Percentiles rank a stretch among this genome's conserved stretches.
Conservation (phyloP, 2,888 invertebrate species). For the Vanessa cardui region DNA sequence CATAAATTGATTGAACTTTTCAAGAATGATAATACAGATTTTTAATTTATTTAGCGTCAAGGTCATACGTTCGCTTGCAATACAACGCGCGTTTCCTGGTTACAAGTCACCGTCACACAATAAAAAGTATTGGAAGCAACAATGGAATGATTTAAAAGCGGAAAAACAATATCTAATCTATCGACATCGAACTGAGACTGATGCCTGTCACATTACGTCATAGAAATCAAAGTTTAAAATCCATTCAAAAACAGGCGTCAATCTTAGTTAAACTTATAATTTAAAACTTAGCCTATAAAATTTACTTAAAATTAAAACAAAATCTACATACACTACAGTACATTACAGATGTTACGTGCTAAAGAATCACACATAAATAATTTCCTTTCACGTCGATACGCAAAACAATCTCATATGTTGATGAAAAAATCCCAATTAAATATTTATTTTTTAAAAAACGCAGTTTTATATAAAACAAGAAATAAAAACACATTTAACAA, state of each 20-base stretch:
- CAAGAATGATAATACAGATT: no score
- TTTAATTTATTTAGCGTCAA: no score
- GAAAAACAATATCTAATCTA: conserved; percentile 46
- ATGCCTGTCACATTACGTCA: conserved; percentile 53
- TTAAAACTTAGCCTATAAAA: conserved; percentile 43
- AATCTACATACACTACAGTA: conserved; percentile 70
- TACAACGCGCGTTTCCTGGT: not conserved
- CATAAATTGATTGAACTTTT: no score
- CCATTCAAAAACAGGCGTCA: conserved; percentile 46
- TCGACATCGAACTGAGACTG: conserved; percentile 54
- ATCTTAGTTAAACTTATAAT: conserved; percentile 47
- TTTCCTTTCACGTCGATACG: conserved; percentile 68
- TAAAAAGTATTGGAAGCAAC: conserved; percentile 61
- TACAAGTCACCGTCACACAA: conserved; percentile 28
- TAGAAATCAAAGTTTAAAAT: conserved; percentile 39
- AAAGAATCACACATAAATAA: conserved; percentile 82
- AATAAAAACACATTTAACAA: conserved; percentile 74
- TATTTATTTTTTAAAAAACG: conserved; percentile 46
- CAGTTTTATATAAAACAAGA: conserved; percentile 60
- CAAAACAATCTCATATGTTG: conserved; percentile 73
- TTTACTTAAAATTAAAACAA: conserved; percentile 50
- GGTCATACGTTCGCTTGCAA: no score
- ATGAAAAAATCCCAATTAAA: conserved; percentile 55
- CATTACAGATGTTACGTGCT: conserved; percentile 59
- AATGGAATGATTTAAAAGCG: conserved; percentile 71